Base-by-base conservation (phyloP, 2,797 vertebrate genomes). In the Esox masquinongy region DNA sequence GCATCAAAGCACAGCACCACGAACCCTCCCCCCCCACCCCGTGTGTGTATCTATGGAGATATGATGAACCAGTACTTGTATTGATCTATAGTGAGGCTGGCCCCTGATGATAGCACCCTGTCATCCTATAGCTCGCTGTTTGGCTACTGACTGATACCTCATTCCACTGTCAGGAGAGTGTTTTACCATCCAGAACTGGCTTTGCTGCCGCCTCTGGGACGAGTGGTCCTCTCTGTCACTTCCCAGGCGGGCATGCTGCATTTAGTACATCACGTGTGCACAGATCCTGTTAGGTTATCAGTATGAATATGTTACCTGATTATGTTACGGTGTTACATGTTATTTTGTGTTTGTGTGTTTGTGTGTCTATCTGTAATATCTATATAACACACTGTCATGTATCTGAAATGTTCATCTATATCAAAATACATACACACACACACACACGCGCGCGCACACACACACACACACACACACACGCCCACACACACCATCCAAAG, bases 151-250 rank as follows among this genome's bases (percentile, higher is more conserved):
- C n/a, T 70, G 31, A 50, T 53, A 50, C 36, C 72, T 63, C 39
- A 76, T 22, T 78, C 70, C 81, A 78, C 78, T 85, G 79, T 86
- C 74, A 77, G 76, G 74, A 77, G 74, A 77, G 74, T 89, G 72
- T 87, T 87, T 39, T 82, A 78, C 74, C 51, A 74, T 70, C 70
- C 80, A 74, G 77, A 73, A 77, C 80, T 68, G 68, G 29, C 63
- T 79, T 84, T 81, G 64, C 76, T 70, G 73, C 80, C 81, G 36
- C 29, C 72, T 64, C 15, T 43, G 83, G 83, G 82, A 69, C 75
- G 70, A 74, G 68, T 9, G 34, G 66, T 50, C 73, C 15, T 75
- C 43, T 74, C 11, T 74, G 39, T 78, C 47, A 71, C 67, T 43
- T 26, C 5, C 2, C n/a, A 24, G 4, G 17, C 43, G 49, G 15